Evolutionary conservation across 2,797 vertebrate genomes (phyloP).

Genomic region (Distichodus sexfasciatus): DNA sequence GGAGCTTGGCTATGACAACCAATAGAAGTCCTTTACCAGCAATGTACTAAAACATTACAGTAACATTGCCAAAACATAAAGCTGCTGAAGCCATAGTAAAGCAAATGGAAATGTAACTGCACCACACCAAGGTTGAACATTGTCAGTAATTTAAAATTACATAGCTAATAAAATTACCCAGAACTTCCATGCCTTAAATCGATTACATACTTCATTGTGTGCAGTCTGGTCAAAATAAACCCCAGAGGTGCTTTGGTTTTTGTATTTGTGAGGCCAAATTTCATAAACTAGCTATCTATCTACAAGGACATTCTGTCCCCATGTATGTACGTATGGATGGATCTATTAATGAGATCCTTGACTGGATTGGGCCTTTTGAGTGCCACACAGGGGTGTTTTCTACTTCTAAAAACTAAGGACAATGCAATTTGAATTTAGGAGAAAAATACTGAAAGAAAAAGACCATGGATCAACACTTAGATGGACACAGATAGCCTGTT

Average conservation of each 20-base stretch:
- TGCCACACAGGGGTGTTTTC: slow-evolving; percentile 27
- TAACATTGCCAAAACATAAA: slow-evolving; percentile 50
- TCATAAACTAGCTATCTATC: slow-evolving; percentile 52
- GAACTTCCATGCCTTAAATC: slow-evolving; percentile 54
- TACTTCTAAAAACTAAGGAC: slow-evolving; percentile 39
- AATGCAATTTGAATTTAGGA: slow-evolving; percentile 32
- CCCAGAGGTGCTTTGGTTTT: slow-evolving; percentile 79
- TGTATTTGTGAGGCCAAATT: slow-evolving; percentile 72
- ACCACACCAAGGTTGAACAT: slow-evolving; percentile 38
- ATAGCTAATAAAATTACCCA: slow-evolving; percentile 53
- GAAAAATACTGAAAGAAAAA: slow-evolving; percentile 34
- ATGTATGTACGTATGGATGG: slow-evolving; percentile 57
- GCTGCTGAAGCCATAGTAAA: slow-evolving; percentile 68
- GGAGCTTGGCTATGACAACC: slow-evolving; percentile 40
- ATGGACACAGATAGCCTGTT: slow-evolving; percentile 62
- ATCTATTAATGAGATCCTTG: slow-evolving; percentile 29
- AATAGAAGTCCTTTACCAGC: slow-evolving; percentile 50
- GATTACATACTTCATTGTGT: slow-evolving; percentile 58
- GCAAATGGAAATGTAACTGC: slow-evolving; percentile 48
- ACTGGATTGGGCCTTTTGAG: slow-evolving; percentile 33
- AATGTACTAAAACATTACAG: slow-evolving; percentile 57
- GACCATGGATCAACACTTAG: slow-evolving; percentile 37
- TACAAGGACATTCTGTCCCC: slow-evolving; percentile 57
- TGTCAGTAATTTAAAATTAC: slow-evolving; percentile 50
- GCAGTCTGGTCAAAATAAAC: slow-evolving; percentile 70